Evolutionary conservation across 1,140 invertebrate genomes (phyloP).

Genomic region (Acyrthosiphon pisum): DNA sequence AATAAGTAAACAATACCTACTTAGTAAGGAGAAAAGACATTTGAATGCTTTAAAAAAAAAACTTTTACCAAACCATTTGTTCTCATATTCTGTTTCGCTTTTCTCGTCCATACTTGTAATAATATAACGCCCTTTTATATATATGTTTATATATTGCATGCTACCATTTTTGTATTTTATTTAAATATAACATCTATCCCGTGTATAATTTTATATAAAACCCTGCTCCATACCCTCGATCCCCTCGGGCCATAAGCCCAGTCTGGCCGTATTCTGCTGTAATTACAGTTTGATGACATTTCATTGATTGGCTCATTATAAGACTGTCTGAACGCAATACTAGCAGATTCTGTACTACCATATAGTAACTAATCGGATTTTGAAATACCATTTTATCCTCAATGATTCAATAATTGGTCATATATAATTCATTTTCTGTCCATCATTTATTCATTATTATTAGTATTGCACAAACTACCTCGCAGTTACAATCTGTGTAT

Average conservation of each 20-base stretch:
- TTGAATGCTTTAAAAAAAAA: neutral
- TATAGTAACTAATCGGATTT: neutral
- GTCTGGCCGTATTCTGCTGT: neutral
- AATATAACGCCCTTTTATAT: no score
- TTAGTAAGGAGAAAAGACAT: neutral
- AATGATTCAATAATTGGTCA: neutral
- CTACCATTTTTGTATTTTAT: conserved; percentile 1
- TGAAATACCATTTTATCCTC: neutral
- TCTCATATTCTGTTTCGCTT: neutral
- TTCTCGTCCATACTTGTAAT: neutral
- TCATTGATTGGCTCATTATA: conserved; percentile 46
- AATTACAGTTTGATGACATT: conserved; percentile 50
- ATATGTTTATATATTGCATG: neutral
- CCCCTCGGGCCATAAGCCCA: neutral
- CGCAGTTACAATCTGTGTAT: neutral
- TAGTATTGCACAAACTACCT: neutral
- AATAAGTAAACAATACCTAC: conserved; percentile 19
- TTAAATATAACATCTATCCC: neutral
- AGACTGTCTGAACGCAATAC: neutral
- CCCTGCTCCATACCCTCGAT: neutral
- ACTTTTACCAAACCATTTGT: neutral
- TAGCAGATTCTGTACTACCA: neutral
- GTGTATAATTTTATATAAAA: neutral
- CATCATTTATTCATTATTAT: neutral
- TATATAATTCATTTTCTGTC: neutral